These are phyloP conservation scores for Parapristionchus giblindavisi DNA, from an alignment of 2,888 invertebrate species.

Conservation along the genomic window DNA sequence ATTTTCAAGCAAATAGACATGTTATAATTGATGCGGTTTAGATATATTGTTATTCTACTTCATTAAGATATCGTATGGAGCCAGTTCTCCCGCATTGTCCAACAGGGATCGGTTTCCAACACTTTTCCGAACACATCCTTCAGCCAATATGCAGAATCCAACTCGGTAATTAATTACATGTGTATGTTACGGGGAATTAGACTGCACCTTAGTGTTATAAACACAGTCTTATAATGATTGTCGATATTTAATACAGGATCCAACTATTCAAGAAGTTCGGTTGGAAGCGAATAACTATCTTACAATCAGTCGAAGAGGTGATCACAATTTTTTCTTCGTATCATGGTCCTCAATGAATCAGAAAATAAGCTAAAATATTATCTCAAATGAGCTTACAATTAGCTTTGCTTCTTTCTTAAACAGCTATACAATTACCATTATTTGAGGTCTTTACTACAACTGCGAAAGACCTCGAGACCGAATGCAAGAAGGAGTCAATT, in stretches of 20 bases:
- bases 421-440: background rate
- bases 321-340: too few species aligned
- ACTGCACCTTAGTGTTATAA: background rate
- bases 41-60: background rate
- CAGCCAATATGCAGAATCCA: constrained; percentile 88
- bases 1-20: background rate
- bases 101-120: constrained; percentile 96
- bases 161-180: constrained; percentile 52
- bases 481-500: constrained; percentile 75
- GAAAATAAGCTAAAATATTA: too few species aligned
- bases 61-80: constrained; percentile 92
- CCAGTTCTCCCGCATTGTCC: constrained; percentile 95
- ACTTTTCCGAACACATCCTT: constrained; percentile 97
- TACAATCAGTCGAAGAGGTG: constrained; percentile 94
- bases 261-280: constrained; percentile 95
- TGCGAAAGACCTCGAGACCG: constrained; percentile 88
- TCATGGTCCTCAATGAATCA: too few species aligned
- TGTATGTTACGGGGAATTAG: background rate
- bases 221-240: background rate
- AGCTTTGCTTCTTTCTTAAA: background rate
- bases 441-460: constrained; percentile 77
- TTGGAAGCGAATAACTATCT: constrained; percentile 95
- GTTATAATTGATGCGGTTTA: background rate
- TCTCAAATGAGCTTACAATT: too few species aligned
- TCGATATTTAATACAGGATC: constrained; percentile 75